These are phyloP conservation scores for Drosophila hamatofila DNA, from an alignment of 2,888 invertebrate species.

Conservation along the genomic window DNA sequence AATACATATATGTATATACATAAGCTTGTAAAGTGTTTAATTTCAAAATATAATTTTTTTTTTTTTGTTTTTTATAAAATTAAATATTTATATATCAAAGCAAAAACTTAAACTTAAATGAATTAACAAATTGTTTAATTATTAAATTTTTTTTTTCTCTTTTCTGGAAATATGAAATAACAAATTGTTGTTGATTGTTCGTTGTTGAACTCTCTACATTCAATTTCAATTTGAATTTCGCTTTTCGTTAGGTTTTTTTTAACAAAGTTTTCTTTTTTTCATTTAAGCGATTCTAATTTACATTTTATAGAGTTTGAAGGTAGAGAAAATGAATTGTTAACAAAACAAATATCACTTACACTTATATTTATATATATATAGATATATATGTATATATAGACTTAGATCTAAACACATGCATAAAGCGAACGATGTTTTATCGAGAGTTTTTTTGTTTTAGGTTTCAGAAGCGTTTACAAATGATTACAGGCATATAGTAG, in stretches of 20 bases:
- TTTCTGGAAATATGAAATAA: slow-evolving; percentile 1
- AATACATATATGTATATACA: slow-evolving; percentile 1
- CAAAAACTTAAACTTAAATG: slow-evolving; percentile 4
- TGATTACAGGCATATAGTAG: slow-evolving; percentile 27
- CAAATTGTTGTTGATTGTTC: slow-evolving; percentile 2
- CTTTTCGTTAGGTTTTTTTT: slow-evolving; percentile 9
- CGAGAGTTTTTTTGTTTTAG: not conserved
- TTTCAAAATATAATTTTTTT: slow-evolving; percentile 6
- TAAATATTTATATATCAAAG: slow-evolving; percentile 13
- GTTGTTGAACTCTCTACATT: not conserved
- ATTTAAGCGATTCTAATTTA: slow-evolving; percentile 1
- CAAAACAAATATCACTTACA: slow-evolving; percentile 10
- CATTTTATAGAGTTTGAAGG: slow-evolving; percentile 2
- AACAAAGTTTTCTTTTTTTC: slow-evolving; percentile 1
- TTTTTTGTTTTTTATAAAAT: slow-evolving; percentile 1
- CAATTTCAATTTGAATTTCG: not conserved
- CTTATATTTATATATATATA: not conserved
- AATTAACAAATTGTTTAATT: slow-evolving; percentile 7
- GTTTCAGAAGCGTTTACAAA: slow-evolving; percentile 9
- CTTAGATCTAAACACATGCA: slow-evolving; percentile 2
- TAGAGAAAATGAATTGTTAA: slow-evolving; percentile 1
- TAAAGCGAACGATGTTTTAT: slow-evolving; percentile 7
- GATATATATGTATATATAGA: not conserved
- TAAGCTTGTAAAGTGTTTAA: slow-evolving; percentile 1
- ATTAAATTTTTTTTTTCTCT: not conserved